Percentiles rank a stretch among this genome's conserved stretches.
Conservation (phyloP, 2,113 vertebrate genomes). For the Corapipo altera region DNA sequence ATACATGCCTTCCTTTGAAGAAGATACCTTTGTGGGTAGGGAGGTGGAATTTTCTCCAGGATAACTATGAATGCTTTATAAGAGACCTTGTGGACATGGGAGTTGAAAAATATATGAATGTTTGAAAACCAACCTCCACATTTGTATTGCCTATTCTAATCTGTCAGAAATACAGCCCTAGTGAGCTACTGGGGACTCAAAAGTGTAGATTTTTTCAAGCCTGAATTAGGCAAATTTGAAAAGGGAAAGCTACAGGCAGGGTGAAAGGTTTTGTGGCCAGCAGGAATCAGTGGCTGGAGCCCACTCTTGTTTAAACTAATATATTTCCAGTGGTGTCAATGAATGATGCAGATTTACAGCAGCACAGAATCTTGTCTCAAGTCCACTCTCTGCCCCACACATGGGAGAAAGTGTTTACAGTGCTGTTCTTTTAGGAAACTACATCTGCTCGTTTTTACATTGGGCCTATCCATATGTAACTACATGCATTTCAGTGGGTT, state of each 20-base stretch:
- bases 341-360: not conserved
- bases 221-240: not conserved
- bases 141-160: not conserved
- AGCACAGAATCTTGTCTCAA: not conserved
- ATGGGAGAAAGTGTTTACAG: not conserved
- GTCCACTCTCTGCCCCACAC: not conserved
- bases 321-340: not conserved
- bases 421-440: not conserved
- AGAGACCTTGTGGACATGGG: not conserved
- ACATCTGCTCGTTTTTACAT: not conserved
- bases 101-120: not conserved
- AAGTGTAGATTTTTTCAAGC: not conserved
- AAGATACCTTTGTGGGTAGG: not conserved
- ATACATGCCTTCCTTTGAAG: not conserved
- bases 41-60: not conserved
- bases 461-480: constrained; percentile 10
- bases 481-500: constrained; percentile 14
- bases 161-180: not conserved
- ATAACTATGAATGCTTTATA: not conserved
- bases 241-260: not conserved
- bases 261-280: not conserved
- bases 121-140: not conserved
- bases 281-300: not conserved
- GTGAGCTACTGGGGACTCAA: not conserved
- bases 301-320: not conserved